phyloP scores from a whole-genome alignment of 2,888 invertebrate species.

The Netelia fuscicornis region DNA sequence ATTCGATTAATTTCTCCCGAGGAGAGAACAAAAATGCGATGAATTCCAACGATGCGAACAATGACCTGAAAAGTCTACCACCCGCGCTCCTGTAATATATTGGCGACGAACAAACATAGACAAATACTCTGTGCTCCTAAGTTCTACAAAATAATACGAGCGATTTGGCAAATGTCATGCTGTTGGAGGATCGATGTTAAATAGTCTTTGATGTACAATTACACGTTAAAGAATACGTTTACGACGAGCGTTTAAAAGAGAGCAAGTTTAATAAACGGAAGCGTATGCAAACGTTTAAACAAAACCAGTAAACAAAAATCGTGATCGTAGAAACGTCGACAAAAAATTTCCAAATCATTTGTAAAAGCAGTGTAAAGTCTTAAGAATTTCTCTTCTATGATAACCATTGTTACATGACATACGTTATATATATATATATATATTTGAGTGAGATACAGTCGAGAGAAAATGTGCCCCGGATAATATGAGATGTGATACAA shows the following conservation, averaged over 20 bases:
- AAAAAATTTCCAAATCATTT: constrained; percentile 43
- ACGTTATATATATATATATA: constrained; percentile 60
- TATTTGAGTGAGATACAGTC: constrained; percentile 57
- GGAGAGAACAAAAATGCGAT: background rate
- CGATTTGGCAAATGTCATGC: constrained; percentile 66
- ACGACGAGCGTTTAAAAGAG: background rate
- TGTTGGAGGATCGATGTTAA: constrained; percentile 67
- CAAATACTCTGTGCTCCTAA: constrained; percentile 9
- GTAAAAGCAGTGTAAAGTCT: constrained; percentile 45
- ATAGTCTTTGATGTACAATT: constrained; percentile 33
- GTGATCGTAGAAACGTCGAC: constrained; percentile 22
- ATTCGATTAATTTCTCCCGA: too few relatives aligned
- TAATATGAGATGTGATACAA: constrained; percentile 81
- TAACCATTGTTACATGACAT: constrained; percentile 29
- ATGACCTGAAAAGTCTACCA: constrained; percentile 69
- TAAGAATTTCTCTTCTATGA: constrained; percentile 34
- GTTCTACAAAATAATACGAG: constrained; percentile 28
- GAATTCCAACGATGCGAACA: constrained; percentile 14
- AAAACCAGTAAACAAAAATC: constrained; percentile 44
- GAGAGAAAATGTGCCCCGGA: constrained; percentile 76
- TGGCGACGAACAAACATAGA: constrained; percentile 18
- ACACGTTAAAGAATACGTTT: constrained; percentile 14
- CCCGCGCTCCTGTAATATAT: constrained; percentile 31
- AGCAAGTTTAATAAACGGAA: constrained; percentile 9
- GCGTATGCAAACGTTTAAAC: constrained; percentile 33